phyloP scores from a whole-genome alignment of 2,113 vertebrate species.

The Cephalopterus ornatus region DNA sequence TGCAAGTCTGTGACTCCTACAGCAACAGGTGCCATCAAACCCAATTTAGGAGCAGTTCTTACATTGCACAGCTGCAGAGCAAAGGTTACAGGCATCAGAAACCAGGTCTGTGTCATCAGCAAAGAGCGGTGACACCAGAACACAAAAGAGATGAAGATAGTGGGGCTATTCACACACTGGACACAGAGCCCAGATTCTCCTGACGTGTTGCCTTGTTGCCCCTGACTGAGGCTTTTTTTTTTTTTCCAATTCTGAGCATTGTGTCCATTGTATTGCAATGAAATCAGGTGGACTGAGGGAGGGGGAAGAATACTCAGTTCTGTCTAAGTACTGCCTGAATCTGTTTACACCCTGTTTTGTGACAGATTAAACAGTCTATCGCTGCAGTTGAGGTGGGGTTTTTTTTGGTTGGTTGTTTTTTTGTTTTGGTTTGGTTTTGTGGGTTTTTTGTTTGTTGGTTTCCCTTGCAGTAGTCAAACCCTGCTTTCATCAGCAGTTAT shows the following conservation, averaged over 20 bases:
- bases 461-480: not conserved
- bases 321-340: not conserved
- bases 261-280: not conserved
- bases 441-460: not conserved
- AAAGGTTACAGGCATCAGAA: not conserved
- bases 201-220: not conserved
- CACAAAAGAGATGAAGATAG: not conserved
- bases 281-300: not conserved
- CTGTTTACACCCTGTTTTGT: not conserved
- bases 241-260: not conserved
- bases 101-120: not conserved
- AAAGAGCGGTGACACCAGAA: not conserved
- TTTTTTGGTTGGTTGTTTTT: not conserved
- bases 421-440: not conserved
- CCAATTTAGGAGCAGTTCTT: fast-evolving
- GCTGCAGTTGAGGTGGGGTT: not conserved
- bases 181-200: not conserved
- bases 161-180: fast-evolving
- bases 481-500: not conserved
- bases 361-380: not conserved
- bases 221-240: not conserved
- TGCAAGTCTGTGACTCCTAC: fast-evolving
- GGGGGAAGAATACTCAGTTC: not conserved
- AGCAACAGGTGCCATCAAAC: not conserved
- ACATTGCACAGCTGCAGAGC: not conserved